These are phyloP conservation scores for Scaptomyza graminum DNA, from an alignment of 1,140 invertebrate species.

Conservation along the genomic window DNA sequence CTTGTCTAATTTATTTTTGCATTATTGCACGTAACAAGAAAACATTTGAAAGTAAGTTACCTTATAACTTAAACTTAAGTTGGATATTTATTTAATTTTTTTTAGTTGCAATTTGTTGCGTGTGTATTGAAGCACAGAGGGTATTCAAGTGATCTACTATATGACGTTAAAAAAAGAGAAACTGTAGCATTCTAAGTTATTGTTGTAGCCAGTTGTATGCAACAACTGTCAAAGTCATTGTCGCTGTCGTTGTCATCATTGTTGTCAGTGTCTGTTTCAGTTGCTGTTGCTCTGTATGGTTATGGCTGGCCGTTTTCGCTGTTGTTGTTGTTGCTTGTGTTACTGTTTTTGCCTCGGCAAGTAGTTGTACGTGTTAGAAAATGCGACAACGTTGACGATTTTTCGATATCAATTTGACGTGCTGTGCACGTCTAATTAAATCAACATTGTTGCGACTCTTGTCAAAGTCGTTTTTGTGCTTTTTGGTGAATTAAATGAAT, in stretches of 20 bases:
- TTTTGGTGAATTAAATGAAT: constrained; percentile 27
- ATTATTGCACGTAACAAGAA: too few species aligned
- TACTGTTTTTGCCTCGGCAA: constrained; percentile 21
- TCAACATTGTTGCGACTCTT: constrained; percentile 51
- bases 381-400: constrained; percentile 49
- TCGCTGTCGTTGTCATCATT: constrained; percentile 28
- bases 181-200: constrained; percentile 15
- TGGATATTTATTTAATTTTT: background rate
- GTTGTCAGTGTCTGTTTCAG: constrained; percentile 24
- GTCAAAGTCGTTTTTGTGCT: constrained; percentile 5
- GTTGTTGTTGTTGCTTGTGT: constrained; percentile 3
- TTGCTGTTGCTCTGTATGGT: constrained; percentile 16
- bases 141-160: background rate
- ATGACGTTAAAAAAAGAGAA: background rate
- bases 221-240: constrained; percentile 27
- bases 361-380: constrained; percentile 58
- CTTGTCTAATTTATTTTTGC: too few species aligned
- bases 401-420: constrained; percentile 59
- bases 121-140: background rate
- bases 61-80: too few species aligned
- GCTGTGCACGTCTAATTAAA: constrained; percentile 70
- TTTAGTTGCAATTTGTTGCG: background rate
- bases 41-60: too few species aligned
- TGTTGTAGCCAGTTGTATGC: constrained; percentile 3
- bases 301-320: background rate